Percentiles rank a stretch among this genome's conserved stretches.
These are phyloP conservation scores for Pinctada fucata DNA, from an alignment of 2,888 invertebrate genomes.

Conservation along the genomic window DNA sequence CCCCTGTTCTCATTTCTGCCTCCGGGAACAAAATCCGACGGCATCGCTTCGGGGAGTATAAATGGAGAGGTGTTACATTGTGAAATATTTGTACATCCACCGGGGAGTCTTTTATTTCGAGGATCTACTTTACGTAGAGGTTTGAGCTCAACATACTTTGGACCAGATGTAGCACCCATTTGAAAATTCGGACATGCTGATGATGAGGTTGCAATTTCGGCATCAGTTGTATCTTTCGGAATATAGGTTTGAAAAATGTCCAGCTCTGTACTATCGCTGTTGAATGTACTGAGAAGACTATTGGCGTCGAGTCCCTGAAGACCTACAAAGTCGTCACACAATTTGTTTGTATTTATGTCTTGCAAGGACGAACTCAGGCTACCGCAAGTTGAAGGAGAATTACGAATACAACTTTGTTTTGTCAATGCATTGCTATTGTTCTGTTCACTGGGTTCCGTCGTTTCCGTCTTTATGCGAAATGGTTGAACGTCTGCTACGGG, in stretches of 20 bases:
- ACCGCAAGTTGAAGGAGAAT: neutral
- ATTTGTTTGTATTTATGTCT: constrained; percentile 22
- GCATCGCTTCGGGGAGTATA: neutral
- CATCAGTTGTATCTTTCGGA: constrained; percentile 27
- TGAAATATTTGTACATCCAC: neutral
- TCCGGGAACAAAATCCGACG: neutral
- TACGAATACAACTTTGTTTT: neutral
- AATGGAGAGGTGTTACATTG: neutral
- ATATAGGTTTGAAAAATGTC: constrained; percentile 32
- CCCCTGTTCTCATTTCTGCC: constrained; percentile 2
- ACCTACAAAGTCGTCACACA: constrained; percentile 31
- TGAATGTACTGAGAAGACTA: constrained; percentile 12
- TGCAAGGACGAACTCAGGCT: constrained; percentile 7
- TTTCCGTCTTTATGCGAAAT: constrained; percentile 18
- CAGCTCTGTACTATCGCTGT: constrained; percentile 26
- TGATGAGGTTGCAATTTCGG: constrained; percentile 22
- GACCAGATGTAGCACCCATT: constrained; percentile 30
- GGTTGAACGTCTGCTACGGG: constrained; percentile 19
- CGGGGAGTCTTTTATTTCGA: constrained; percentile 28
- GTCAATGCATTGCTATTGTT: neutral
- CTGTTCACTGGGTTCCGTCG: constrained; percentile 8
- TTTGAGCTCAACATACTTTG: constrained; percentile 59
- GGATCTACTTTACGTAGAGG: constrained; percentile 42
- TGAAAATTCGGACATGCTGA: constrained; percentile 8
- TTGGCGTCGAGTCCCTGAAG: constrained; percentile 29